These are phyloP conservation scores for Drosophila histrio DNA, from an alignment of 2,888 invertebrate genomes.

Conservation along the genomic window DNA sequence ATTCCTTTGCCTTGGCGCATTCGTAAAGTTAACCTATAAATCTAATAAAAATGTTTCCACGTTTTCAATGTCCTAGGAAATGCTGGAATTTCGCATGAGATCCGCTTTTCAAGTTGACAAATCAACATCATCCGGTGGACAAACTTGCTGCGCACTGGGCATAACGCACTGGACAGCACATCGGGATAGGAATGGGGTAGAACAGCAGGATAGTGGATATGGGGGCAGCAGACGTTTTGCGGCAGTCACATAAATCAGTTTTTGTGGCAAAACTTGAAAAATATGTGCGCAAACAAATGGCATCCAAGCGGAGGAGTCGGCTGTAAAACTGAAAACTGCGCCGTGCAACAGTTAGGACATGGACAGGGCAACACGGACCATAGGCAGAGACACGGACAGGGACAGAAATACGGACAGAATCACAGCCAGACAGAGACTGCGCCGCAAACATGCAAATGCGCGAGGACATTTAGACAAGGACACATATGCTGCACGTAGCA, in stretches of 20 bases:
- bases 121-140: conserved; percentile 77
- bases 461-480: conserved; percentile 35
- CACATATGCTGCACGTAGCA: conserved; percentile 67
- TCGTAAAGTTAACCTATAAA: conserved; percentile 51
- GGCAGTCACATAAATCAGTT: conserved; percentile 74
- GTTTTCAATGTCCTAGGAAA: conserved; percentile 59
- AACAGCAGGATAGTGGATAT: conserved; percentile 5
- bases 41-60: conserved; percentile 50
- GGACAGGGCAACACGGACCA: conserved; percentile 28
- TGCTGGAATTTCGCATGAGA: conserved; percentile 72
- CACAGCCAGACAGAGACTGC: background rate
- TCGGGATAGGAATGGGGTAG: background rate
- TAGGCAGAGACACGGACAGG: conserved; percentile 7
- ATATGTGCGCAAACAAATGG: conserved; percentile 78
- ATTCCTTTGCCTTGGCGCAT: background rate
- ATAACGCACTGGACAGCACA: conserved; percentile 33
- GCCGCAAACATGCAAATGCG: conserved; percentile 62
- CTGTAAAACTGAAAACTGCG: conserved; percentile 42
- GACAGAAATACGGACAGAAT: conserved; percentile 7
- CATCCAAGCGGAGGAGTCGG: conserved; percentile 41
- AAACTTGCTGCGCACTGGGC: conserved; percentile 52
- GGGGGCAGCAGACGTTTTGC: conserved; percentile 54
- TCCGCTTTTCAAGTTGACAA: conserved; percentile 80
- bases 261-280: conserved; percentile 79
- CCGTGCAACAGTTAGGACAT: conserved; percentile 73